Evolutionary conservation across 2,113 vertebrate genomes (phyloP), one percentile per base, ranked within the genome.

Genomic region (Spheniscus mendiculus): DNA sequence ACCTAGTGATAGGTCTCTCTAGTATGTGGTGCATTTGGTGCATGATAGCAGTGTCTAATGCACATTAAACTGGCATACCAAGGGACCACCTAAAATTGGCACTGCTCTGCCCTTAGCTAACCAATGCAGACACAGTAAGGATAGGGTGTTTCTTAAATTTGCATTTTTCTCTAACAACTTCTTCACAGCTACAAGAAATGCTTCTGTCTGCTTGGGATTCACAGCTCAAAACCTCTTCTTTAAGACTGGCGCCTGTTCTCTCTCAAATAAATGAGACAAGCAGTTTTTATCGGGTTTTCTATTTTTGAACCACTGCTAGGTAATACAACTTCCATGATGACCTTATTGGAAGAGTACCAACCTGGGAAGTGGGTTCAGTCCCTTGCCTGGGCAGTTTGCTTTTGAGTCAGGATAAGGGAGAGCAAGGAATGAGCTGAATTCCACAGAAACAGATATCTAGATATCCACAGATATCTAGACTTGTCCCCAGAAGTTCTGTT

Each of bases 161-260:
- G 9, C 11, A 36, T 61, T 56, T 49, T 66, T 27, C 18, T 82
- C 40, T 62, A 63, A 15, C 32, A 23, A 15, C 6, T 23, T 15
- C 73, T 76, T 52, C 53, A 34, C 11, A 66, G 36, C 40, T 55
- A 26, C 45, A 62, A 55, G 53, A 86, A 13, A 55, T 40, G 20
- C 32, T 12, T 62, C 47, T 47, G 8, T 36, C 71, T 90, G 29
- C 42, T 62, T 15, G 10, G 22, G n/a, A 77, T 19, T 87, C 70
- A 83, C 36, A 62, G 77, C 40, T 72, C 36, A 44, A 77, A 73
- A 6, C 8, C 27, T 67, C 34, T 18, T 30, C 38, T 65, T 58
- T 20, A 36, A 65, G 38, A 36, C 32, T n/a, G 34, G 5, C 1
- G 0, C 23, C 22, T 4, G 0, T n/a, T 63, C 23, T 55, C 18